Percentiles rank a stretch among this genome's conserved stretches.
phyloP scores from a whole-genome alignment of 1,140 invertebrate genomes.

The Micrasema minimum region DNA sequence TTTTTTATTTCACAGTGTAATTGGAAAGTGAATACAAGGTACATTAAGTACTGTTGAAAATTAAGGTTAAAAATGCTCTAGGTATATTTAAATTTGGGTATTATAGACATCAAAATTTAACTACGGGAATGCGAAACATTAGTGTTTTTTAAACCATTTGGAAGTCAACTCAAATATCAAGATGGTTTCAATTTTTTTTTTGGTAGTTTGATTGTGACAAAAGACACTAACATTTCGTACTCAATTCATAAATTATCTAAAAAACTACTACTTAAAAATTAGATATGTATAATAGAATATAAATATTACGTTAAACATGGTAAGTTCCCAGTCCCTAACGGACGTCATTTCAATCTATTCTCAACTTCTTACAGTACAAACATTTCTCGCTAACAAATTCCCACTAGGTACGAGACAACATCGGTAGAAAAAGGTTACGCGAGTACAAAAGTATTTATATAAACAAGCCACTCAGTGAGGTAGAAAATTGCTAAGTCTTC shows the following conservation, averaged over 20 bases:
- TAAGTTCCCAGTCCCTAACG: conserved; percentile 7
- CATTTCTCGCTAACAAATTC: conserved; percentile 20
- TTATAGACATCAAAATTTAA: conserved; percentile 30
- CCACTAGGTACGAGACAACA: conserved; percentile 11
- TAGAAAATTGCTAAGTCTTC: background rate
- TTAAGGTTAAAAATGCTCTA: too few species aligned
- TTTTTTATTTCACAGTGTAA: too few species aligned
- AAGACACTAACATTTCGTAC: conserved; percentile 5
- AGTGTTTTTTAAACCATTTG: too few species aligned
- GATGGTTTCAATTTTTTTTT: too few species aligned
- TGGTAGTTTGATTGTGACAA: too few species aligned
- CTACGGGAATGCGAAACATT: conserved; percentile 10
- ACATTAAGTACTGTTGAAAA: too few species aligned
- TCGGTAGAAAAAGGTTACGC: conserved; percentile 19
- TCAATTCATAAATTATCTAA: conserved; percentile 24
- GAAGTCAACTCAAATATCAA: too few species aligned
- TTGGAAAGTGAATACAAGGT: too few species aligned
- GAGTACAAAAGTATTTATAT: conserved; percentile 11
- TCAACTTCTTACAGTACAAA: conserved; percentile 3
- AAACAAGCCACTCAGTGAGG: conserved; percentile 25
- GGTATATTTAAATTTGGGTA: conserved; percentile 16
- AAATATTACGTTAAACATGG: conserved; percentile 19
- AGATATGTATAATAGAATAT: conserved; percentile 26
- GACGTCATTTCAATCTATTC: conserved; percentile 4
- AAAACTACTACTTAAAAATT: conserved; percentile 8